These are phyloP conservation scores for Dromius quadrimaculatus DNA, from an alignment of 2,888 invertebrate species.

Conservation along the genomic window DNA sequence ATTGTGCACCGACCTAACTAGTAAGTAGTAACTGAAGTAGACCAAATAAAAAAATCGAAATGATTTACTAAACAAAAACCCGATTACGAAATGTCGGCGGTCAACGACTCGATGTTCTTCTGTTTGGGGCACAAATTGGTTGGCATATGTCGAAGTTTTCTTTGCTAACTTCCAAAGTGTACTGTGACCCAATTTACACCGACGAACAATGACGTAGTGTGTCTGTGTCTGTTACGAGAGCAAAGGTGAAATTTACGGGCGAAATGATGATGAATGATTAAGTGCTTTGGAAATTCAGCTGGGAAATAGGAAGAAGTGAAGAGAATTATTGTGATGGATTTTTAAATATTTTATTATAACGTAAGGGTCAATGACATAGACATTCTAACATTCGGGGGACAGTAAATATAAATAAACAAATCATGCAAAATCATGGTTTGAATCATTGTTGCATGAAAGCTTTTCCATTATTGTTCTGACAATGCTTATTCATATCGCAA, in stretches of 20 bases:
- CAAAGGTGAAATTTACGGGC: slow-evolving; percentile 27
- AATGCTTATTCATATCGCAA: too few species aligned
- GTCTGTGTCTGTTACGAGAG: slow-evolving; percentile 10
- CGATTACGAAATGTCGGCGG: slow-evolving; percentile 36
- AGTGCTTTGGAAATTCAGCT: slow-evolving; percentile 1
- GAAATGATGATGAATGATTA: slow-evolving; percentile 20
- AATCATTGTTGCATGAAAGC: too few species aligned
- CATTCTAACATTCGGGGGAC: too few species aligned
- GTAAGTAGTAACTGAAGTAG: too few species aligned
- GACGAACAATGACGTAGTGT: slow-evolving; percentile 11
- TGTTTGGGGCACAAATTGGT: slow-evolving; percentile 3
- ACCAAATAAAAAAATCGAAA: too few species aligned
- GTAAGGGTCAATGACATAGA: background rate
- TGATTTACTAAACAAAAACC: too few species aligned
- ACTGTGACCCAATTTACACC: slow-evolving; percentile 29
- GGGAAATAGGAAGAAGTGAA: background rate
- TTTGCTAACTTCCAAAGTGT: slow-evolving; percentile 7
- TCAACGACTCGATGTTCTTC: slow-evolving; percentile 19
- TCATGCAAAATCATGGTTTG: too few species aligned
- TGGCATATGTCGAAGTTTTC: background rate
- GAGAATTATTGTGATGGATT: background rate
- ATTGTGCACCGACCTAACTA: too few species aligned
- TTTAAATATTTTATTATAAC: too few species aligned
- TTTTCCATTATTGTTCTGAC: too few species aligned
- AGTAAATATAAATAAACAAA: too few species aligned